phyloP scores from a whole-genome alignment of 2,888 invertebrate species.

The Cheilosia vulpina region DNA sequence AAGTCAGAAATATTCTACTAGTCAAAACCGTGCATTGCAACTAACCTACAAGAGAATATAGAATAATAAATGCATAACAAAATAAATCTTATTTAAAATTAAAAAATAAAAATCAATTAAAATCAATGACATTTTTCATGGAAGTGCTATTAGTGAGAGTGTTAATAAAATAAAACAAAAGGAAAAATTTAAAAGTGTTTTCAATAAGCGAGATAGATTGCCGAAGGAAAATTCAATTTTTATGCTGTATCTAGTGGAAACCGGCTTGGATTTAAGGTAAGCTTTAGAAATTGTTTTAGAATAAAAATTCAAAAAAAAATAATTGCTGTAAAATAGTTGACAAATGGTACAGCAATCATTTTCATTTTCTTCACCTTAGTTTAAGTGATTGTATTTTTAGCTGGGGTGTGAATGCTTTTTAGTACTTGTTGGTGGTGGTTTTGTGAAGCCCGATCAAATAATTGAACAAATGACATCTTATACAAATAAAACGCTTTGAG shows the following conservation, averaged over 20 bases:
- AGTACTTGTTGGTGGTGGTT: too few relatives aligned
- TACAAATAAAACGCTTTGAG: too few relatives aligned
- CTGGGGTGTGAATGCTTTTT: background rate
- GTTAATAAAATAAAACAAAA: conserved; percentile 4
- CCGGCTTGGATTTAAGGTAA: conserved; percentile 73
- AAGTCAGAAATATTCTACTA: conserved; percentile 58
- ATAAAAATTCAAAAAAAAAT: background rate
- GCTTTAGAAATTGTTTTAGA: background rate
- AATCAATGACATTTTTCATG: background rate
- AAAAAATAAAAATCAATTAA: too few relatives aligned
- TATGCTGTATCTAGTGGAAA: conserved; percentile 75
- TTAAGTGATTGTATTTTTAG: background rate
- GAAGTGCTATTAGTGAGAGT: conserved; percentile 1
- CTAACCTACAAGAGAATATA: background rate
- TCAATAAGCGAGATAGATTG: conserved; percentile 16
- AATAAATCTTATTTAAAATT: conserved; percentile 2
- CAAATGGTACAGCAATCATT: conserved; percentile 42
- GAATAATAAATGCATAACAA: background rate
- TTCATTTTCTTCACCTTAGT: background rate
- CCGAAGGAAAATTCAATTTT: conserved; percentile 48
- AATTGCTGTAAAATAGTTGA: conserved; percentile 61
- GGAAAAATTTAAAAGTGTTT: background rate
- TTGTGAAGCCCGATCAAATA: too few relatives aligned
- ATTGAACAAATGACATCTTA: too few relatives aligned
- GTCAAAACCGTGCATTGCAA: conserved; percentile 65